Conservation (phyloP, 2,888 invertebrate species). For the Drosophila koepferae region DNA sequence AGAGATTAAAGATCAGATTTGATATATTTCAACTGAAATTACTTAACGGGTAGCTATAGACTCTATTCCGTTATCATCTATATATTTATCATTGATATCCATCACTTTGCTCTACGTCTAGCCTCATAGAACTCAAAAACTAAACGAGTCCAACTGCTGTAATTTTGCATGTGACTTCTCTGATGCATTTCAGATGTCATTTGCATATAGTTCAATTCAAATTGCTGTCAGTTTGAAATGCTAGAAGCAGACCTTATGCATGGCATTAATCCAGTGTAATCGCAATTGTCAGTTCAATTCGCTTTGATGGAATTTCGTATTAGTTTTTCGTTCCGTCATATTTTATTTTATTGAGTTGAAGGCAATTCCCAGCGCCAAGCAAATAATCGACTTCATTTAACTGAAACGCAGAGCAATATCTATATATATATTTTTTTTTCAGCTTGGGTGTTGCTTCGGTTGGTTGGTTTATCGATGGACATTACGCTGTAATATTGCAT, state of each 20-base stretch:
- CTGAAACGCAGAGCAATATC: conserved; percentile 61
- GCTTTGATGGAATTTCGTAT: conserved; percentile 16
- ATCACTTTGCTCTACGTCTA: no score
- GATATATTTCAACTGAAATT: no score
- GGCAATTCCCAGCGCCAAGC: conserved; percentile 62
- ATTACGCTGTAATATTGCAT: conserved; percentile 77
- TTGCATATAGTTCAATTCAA: neutral
- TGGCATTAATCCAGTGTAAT: neutral
- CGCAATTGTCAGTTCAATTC: neutral
- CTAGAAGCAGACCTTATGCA: no score
- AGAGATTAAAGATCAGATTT: no score
- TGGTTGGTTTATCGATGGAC: conserved; percentile 55
- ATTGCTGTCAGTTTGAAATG: neutral
- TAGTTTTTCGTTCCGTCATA: conserved; percentile 62
- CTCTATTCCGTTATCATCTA: no score
- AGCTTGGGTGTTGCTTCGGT: conserved; percentile 8
- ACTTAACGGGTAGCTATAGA: no score
- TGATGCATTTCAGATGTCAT: neutral
- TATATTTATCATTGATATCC: no score
- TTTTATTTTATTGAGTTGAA: conserved; percentile 24
- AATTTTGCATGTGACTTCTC: neutral
- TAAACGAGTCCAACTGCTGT: neutral
- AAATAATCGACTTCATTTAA: conserved; percentile 79
- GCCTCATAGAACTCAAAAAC: neutral
- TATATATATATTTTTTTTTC: neutral